Base-by-base conservation (phyloP, 1,140 invertebrate species). In the Eulimnadia texana region DNA sequence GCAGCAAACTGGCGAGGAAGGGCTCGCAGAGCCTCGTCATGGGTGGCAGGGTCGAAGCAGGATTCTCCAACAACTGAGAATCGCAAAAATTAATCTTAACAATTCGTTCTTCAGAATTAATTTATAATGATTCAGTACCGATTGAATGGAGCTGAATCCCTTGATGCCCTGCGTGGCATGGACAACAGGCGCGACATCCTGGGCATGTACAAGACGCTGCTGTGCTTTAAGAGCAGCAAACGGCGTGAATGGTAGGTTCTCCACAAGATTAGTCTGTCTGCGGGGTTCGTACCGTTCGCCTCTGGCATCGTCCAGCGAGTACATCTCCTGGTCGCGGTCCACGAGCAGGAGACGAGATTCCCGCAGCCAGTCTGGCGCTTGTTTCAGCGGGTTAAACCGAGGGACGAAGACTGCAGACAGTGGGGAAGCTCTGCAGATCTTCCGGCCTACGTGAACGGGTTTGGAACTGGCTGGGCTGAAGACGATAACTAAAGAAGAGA, bases 301-400 rank as follows among this genome's bases (percentile, higher is more conserved):
- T 20, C 49, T 28, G 27, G 23, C 13, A 19, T 51, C 50, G 23
- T 77, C 74, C n/a, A 77, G 57, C 11, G 70, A 72, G 25, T 76
- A 62, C n/a, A 77, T 65, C 67, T 77, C 75, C 74, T 75, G 79
- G 58, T 78, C 71, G 1, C 74, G 71, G 65, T 78, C 77, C 23
- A 83, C 72, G 68, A 82, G 79, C 56, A 74, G 80, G 6, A 83
- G 67, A 61, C 79, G 77, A 0, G 80, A 80, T 50, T 76, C 74
- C 63, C 75, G 70, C 68, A 80, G 79, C 81, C 81, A 83, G 20
- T 69, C 67, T 51, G 74, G 63, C 47, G 70, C 68, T 0, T 72
- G 68, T n/a, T 72, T 70, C 63, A 74, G 69, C 62, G 65, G 68
- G 60, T 71, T 77, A 70, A 66, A 74, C 67, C 66, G 72, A 11